These are phyloP conservation scores for Eledona agricola DNA, from an alignment of 2,888 invertebrate species.

Conservation along the genomic window DNA sequence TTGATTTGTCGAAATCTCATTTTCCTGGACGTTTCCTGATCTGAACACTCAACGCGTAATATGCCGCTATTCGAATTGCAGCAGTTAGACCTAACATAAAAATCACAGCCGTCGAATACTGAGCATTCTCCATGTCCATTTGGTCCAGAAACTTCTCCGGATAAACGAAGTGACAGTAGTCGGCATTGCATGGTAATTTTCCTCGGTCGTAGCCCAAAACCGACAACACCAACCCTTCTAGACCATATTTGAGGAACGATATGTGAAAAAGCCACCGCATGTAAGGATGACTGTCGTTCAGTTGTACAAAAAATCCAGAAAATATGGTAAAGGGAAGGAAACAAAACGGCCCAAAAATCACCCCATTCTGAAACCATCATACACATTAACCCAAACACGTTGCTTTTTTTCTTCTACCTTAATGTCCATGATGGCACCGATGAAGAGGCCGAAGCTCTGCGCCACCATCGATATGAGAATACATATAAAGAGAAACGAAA, in stretches of 20 bases:
- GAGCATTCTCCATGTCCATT: constrained; percentile 74
- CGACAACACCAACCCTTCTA: constrained; percentile 82
- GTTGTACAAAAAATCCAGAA: constrained; percentile 91
- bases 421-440: constrained; percentile 82
- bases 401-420: constrained; percentile 70
- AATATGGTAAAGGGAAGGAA: constrained; percentile 89
- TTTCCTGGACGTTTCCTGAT: constrained; percentile 38
- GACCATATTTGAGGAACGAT: constrained; percentile 88
- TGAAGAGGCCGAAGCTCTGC: constrained; percentile 84
- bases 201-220: constrained; percentile 84
- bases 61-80: constrained; percentile 71
- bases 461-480: constrained; percentile 84
- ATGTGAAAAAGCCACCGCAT: constrained; percentile 87
- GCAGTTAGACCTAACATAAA: constrained; percentile 73
- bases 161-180: constrained; percentile 78
- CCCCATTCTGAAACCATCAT: constrained; percentile 81
- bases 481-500: constrained; percentile 75
- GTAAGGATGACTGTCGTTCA: constrained; percentile 79
- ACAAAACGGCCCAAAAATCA: constrained; percentile 88
- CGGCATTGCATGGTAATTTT: constrained; percentile 76
- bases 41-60: constrained; percentile 71
- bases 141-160: constrained; percentile 79
- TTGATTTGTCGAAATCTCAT: no score
- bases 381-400: constrained; percentile 29
- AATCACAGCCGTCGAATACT: constrained; percentile 72